Conservation (phyloP, 30 jellyfish, hydroid and myxozoan genomes). For the Pelagia noctiluca region DNA sequence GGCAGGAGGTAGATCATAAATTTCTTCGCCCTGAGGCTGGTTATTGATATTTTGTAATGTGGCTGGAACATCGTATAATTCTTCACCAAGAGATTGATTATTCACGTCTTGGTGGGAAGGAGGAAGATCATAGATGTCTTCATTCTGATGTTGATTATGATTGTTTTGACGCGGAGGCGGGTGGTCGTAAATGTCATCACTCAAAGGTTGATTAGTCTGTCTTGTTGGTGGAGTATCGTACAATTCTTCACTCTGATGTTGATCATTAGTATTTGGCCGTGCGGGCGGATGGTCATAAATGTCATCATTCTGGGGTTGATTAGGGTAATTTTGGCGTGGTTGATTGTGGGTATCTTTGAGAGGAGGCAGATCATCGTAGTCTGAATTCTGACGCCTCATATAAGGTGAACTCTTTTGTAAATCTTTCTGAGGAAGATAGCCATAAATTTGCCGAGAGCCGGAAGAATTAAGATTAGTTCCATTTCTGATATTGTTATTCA, state of each 20-base stretch:
- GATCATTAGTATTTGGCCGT: not conserved
- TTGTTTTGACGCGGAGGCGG: not conserved
- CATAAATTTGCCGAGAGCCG: constrained; percentile 15
- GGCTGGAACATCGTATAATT: not conserved
- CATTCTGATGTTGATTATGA: not conserved
- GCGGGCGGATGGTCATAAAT: not conserved
- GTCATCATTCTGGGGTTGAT: not conserved
- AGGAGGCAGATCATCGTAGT: no score
- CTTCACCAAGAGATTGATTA: not conserved
- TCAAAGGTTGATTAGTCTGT: not conserved
- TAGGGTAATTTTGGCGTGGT: not conserved
- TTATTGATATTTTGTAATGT: not conserved
- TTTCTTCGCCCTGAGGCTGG: not conserved
- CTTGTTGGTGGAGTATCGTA: constrained; percentile 23
- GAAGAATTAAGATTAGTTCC: no score
- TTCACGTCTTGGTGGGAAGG: constrained; percentile 12
- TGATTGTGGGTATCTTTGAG: no score
- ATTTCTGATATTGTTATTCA: not conserved
- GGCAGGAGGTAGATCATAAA: constrained; percentile 43
- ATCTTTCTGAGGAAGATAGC: constrained; percentile 17
- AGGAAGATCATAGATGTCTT: constrained; percentile 73
- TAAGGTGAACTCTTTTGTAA: no score
- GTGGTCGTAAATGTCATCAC: not conserved
- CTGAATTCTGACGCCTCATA: no score
- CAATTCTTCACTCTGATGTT: not conserved